Evolutionary conservation across 2,888 invertebrate species (phyloP).

Genomic region (Abscondita cerata): DNA sequence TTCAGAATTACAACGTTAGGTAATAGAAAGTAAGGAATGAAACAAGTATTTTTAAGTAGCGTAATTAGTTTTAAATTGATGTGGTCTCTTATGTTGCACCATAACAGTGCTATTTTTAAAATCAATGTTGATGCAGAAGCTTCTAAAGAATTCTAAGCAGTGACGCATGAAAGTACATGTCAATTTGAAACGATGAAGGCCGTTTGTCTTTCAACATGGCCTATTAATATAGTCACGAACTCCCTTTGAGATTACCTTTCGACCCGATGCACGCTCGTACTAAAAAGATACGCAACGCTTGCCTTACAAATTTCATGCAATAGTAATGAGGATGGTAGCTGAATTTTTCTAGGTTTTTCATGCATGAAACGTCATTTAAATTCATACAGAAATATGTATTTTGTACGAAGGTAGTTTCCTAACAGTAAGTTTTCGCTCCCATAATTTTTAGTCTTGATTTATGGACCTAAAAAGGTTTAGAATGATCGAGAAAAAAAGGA

Average conservation of each 20-base stretch:
- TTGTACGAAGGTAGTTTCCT: constrained; percentile 4
- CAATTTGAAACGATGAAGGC: constrained; percentile 37
- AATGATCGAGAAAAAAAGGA: constrained; percentile 39
- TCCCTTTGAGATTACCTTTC: constrained; percentile 34
- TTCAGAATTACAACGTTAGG: neutral
- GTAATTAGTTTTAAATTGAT: neutral
- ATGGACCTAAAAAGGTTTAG: constrained; percentile 37
- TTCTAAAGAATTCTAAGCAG: constrained; percentile 30
- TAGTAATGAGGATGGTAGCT: constrained; percentile 32
- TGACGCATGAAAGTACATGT: constrained; percentile 39
- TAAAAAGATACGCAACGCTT: constrained; percentile 16
- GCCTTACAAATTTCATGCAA: constrained; percentile 24
- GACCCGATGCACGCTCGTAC: constrained; percentile 23
- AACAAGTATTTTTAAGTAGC: neutral
- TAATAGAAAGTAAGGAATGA: neutral
- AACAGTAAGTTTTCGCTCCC: constrained; percentile 22
- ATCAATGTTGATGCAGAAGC: constrained; percentile 22
- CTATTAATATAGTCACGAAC: constrained; percentile 37
- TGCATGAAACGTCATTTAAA: constrained; percentile 24
- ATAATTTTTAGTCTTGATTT: constrained; percentile 42
- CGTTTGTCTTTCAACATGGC: constrained; percentile 34
- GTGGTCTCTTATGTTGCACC: neutral
- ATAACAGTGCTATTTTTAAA: constrained; percentile 22
- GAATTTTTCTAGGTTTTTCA: constrained; percentile 32
- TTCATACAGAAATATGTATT: constrained; percentile 13